Conservation (phyloP, 1,140 invertebrate genomes). For the Lamellibrachia luymesi region DNA sequence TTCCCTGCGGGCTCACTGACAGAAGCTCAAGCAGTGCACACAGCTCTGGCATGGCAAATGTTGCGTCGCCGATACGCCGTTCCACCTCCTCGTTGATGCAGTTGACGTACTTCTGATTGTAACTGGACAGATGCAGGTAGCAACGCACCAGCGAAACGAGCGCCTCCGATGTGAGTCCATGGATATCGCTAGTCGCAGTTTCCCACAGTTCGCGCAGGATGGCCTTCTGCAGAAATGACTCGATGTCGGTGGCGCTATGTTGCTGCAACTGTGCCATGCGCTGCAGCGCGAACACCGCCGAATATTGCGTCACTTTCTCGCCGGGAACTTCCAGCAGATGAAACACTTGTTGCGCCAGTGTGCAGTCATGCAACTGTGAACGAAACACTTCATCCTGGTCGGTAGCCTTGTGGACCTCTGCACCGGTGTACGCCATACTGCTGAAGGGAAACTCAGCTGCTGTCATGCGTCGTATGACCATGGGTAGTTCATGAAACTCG, state of each 20-base stretch:
- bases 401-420: background rate
- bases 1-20: slow-evolving; percentile 42
- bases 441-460: slow-evolving; percentile 18
- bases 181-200: slow-evolving; percentile 34
- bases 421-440: background rate
- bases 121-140: slow-evolving; percentile 15
- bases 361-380: slow-evolving; percentile 18
- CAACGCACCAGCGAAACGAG: slow-evolving; percentile 32
- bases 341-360: slow-evolving; percentile 20
- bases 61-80: slow-evolving; percentile 58
- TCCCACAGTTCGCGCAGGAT: slow-evolving; percentile 46
- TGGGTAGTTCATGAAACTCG: slow-evolving; percentile 24
- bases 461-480: slow-evolving; percentile 24
- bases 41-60: slow-evolving; percentile 65
- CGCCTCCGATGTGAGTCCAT: slow-evolving; percentile 31
- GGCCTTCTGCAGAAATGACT: slow-evolving; percentile 29
- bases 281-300: slow-evolving; percentile 23
- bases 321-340: slow-evolving; percentile 26
- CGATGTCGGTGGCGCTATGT: slow-evolving; percentile 10
- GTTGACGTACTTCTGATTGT: slow-evolving; percentile 27
- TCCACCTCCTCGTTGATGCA: slow-evolving; percentile 37
- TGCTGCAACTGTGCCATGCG: slow-evolving; percentile 13
- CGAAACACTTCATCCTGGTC: slow-evolving; percentile 23
- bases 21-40: slow-evolving; percentile 61
- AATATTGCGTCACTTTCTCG: slow-evolving; percentile 19